Base-by-base conservation (phyloP, 2,888 invertebrate species). In the Mythimna ferrago region DNA sequence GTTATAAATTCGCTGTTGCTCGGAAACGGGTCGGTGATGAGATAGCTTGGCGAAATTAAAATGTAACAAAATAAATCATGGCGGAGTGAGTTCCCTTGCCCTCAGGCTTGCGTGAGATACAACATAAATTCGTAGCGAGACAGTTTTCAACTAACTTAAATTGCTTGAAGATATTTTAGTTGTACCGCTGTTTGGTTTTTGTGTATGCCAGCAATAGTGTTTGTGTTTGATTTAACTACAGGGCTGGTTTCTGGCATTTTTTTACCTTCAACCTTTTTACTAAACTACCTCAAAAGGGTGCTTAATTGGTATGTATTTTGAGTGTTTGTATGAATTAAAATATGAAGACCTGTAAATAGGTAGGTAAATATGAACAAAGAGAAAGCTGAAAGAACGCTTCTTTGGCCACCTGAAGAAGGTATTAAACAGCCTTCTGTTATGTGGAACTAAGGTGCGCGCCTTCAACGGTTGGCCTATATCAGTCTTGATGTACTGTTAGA, bases 31-130 rank as follows among this genome's bases (percentile, higher is more conserved):
- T 78, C 73, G 82, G 83, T 87, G 91, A 92, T 92, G 92, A 90
- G 92, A 92, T 90, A 90, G 92, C 91, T 87, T 86, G 87, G 86
- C 87, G 86, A 92, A 92, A 92, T 92, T 92, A 92, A 92, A 92
- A 92, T 88, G 90, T 92, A 92, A 92, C 91, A 86, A 86, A 91
- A 92, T 92, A 90, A 91, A 90, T 89, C 89, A 88, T 90, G 91
- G 85, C 73, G 81, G 83, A 85, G 84, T 82, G 87, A 85, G 83
- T 80, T 73, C 78, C 82, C 77, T 82, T 81, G 78, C 85, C 86
- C 87, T 66, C 53, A 66, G 87, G 87, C 87, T 58, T 62, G 76
- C 85, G 68, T 86, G 87, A 83, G 85, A 66, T 85, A 73, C 80
- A 71, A 78, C 82, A 82, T 86, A 86, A 86, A 85, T 86, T 87